These are phyloP conservation scores for Calyptomena viridis DNA, from an alignment of 2,113 vertebrate species.

Conservation along the genomic window DNA sequence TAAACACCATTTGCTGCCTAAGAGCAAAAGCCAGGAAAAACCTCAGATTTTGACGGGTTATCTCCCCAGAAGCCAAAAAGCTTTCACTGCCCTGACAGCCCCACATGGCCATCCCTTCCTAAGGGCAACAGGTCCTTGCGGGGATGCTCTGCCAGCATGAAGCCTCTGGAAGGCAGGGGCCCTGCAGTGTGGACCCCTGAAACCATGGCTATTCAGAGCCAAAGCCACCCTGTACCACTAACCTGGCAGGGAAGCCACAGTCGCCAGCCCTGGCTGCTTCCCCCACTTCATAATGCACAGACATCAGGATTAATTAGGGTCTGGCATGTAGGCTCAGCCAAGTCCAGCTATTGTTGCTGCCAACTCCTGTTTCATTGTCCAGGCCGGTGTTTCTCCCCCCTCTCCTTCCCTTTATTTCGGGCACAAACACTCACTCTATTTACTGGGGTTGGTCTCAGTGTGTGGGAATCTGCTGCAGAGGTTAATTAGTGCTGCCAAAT, in stretches of 20 bases:
- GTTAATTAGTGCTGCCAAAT: conserved; percentile 38
- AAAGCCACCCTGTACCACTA: background rate
- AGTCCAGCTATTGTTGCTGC: conserved; percentile 32
- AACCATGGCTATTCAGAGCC: background rate
- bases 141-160: background rate
- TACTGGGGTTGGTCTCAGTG: conserved; percentile 14
- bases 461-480: conserved; percentile 51
- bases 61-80: background rate
- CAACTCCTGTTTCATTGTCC: conserved; percentile 42
- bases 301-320: conserved; percentile 43
- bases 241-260: background rate
- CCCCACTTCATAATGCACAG: background rate
- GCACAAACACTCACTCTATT: conserved; percentile 1
- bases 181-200: background rate
- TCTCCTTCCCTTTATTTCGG: background rate
- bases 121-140: fast-evolving
- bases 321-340: background rate
- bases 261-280: background rate
- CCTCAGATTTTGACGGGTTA: too few species aligned
- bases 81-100: background rate
- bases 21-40: background rate
- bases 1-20: background rate
- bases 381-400: background rate
- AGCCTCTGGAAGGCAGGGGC: background rate
- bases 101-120: background rate